Evolutionary conservation across 2,888 invertebrate genomes (phyloP).

Genomic region (Athalia circularis): DNA sequence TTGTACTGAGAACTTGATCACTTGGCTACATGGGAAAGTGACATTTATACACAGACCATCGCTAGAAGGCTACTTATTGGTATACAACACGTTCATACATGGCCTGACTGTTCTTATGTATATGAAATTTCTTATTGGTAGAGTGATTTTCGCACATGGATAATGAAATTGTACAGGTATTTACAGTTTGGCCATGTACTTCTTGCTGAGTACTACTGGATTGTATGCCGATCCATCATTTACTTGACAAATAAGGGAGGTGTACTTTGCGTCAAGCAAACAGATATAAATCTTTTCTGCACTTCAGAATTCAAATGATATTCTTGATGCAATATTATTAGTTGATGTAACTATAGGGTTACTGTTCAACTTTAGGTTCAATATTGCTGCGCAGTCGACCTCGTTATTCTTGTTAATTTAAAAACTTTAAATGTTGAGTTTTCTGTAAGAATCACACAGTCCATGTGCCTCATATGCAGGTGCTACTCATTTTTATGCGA

Average conservation of each 20-base stretch:
- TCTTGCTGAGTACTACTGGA: too few species aligned
- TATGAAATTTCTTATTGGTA: too few species aligned
- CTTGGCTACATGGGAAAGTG: too few species aligned
- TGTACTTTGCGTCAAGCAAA: conserved; percentile 20
- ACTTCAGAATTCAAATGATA: conserved; percentile 53
- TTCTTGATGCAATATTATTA: conserved; percentile 9
- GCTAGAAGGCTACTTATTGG: too few species aligned
- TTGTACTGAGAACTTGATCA: neutral
- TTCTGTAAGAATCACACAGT: neutral
- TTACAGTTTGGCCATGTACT: too few species aligned
- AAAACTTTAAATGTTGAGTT: neutral
- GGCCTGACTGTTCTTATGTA: too few species aligned
- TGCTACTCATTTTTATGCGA: conserved; percentile 24
- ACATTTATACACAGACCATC: too few species aligned
- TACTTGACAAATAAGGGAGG: neutral
- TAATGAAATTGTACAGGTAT: too few species aligned
- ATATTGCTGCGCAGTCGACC: neutral
- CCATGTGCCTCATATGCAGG: conserved; percentile 1
- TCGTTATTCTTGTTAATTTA: neutral
- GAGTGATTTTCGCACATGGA: too few species aligned
- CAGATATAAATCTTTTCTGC: conserved; percentile 53
- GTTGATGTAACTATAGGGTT: neutral
- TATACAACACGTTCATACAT: too few species aligned
- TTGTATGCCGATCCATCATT: too few species aligned
- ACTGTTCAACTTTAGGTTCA: neutral